Conservation (phyloP, 30 jellyfish, hydroid and myxozoan genomes). For the Hydra vulgaris region DNA sequence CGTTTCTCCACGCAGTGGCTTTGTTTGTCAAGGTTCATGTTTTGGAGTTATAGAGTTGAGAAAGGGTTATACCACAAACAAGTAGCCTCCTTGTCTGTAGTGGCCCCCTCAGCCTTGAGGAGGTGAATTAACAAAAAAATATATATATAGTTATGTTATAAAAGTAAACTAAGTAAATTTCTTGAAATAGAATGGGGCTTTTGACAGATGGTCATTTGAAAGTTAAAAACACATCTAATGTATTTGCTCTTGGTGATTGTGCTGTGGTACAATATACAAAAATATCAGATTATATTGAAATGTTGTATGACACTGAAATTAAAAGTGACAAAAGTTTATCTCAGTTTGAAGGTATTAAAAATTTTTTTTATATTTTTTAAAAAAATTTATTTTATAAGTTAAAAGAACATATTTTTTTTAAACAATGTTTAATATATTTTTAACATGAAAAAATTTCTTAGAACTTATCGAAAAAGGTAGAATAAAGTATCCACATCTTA, state of each 20-base stretch:
- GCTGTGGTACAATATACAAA: slow-evolving; percentile 47
- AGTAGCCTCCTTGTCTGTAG: too few relatives aligned
- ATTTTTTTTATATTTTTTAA: neutral
- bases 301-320: slow-evolving; percentile 1
- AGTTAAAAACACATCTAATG: slow-evolving; percentile 55
- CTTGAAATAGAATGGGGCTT: slow-evolving; percentile 41
- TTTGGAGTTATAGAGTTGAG: too few relatives aligned
- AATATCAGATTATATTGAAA: slow-evolving; percentile 21
- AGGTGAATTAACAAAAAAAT: too few relatives aligned
- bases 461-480: slow-evolving; percentile 50
- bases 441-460: neutral
- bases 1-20: too few relatives aligned
- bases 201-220: slow-evolving; percentile 52
- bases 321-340: neutral
- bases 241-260: slow-evolving; percentile 80
- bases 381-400: neutral
- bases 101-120: too few relatives aligned
- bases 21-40: too few relatives aligned
- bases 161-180: too few relatives aligned
- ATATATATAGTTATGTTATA: too few relatives aligned
- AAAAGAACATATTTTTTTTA: neutral
- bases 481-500: slow-evolving; percentile 44
- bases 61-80: too few relatives aligned
- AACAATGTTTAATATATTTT: neutral
- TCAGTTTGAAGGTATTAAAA: slow-evolving; percentile 14